These are phyloP conservation scores for Chrysochloris asiatica DNA, from an alignment of 2,113 vertebrate genomes.

Conservation along the genomic window DNA sequence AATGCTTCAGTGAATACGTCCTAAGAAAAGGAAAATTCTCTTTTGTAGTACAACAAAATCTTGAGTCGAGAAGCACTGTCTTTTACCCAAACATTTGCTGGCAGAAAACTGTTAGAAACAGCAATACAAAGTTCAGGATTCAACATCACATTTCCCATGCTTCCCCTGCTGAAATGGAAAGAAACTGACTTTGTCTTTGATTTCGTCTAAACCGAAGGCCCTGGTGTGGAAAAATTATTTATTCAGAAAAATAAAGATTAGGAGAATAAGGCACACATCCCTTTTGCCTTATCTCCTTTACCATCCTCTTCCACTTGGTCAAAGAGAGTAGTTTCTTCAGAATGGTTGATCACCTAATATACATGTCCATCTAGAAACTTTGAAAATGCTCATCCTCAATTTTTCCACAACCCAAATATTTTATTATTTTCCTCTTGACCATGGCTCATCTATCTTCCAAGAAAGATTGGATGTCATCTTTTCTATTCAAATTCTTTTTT, in stretches of 20 bases:
- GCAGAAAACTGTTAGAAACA: not conserved
- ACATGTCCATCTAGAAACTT: not conserved
- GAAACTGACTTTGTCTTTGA: not conserved
- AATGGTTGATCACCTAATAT: not conserved
- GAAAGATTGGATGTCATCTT: not conserved
- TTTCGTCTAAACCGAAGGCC: not conserved
- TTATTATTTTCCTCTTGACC: constrained; percentile 27
- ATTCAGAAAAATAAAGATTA: not conserved
- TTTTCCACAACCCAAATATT: constrained; percentile 25
- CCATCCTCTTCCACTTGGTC: not conserved
- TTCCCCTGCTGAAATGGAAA: not conserved
- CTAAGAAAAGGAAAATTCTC: not conserved
- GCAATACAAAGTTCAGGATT: not conserved
- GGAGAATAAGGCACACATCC: not conserved
- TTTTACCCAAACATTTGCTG: not conserved
- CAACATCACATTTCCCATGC: not conserved
- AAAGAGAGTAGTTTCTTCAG: not conserved
- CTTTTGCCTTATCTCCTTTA: not conserved
- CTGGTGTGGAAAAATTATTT: not conserved
- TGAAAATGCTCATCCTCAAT: not conserved
- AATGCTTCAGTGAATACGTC: not conserved
- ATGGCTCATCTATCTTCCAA: not conserved
- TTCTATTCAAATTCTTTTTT: not conserved
- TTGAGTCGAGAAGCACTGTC: not conserved
- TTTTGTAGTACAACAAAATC: not conserved